Percentiles rank a stretch among this genome's conserved stretches.
These are phyloP conservation scores for Notechis scutatus DNA, from an alignment of 2,113 vertebrate species.

Conservation along the genomic window DNA sequence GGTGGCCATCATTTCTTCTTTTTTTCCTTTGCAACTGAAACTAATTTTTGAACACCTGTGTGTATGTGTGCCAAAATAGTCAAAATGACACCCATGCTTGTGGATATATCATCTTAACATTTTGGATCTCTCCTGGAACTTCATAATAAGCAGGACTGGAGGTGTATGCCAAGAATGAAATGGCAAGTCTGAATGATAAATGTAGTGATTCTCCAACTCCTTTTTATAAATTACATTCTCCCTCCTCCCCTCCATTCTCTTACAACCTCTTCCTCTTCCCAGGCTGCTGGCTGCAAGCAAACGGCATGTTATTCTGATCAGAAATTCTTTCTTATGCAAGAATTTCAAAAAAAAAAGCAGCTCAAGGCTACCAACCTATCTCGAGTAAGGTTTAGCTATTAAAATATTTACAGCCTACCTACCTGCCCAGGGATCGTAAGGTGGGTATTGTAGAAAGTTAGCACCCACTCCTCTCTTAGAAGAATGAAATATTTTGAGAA, in stretches of 20 bases:
- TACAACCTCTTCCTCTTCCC: background rate
- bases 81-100: background rate
- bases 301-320: background rate
- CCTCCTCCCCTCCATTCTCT: background rate
- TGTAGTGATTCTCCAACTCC: background rate
- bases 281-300: too few relatives aligned
- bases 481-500: too few relatives aligned
- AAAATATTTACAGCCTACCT: background rate
- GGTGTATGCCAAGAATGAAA: background rate
- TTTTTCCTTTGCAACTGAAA: background rate
- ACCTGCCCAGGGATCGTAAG: too few relatives aligned
- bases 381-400: background rate
- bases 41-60: background rate
- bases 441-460: too few relatives aligned
- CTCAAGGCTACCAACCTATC: too few relatives aligned
- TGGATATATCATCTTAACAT: background rate
- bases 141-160: background rate
- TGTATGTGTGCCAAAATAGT: background rate
- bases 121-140: background rate
- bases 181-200: background rate
- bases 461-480: too few relatives aligned
- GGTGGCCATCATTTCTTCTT: background rate
- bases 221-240: background rate
- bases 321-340: background rate
- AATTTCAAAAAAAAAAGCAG: background rate